Evolutionary conservation across 1,140 invertebrate species (phyloP).

Genomic region (Euura lappo): DNA sequence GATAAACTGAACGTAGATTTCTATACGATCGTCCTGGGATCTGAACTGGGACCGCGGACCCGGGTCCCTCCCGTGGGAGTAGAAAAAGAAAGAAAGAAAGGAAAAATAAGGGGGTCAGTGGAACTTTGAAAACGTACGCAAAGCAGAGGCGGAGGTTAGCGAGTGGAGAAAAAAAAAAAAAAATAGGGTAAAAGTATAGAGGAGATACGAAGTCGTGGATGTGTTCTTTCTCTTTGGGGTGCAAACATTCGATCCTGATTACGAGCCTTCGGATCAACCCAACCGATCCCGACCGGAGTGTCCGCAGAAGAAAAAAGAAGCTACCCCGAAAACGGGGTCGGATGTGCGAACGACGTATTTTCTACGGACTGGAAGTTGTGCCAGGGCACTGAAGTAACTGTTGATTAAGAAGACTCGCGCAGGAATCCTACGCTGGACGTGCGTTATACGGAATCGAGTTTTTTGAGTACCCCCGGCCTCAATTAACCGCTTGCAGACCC

Average conservation of each 20-base stretch:
- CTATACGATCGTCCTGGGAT: background rate
- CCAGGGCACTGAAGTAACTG: background rate
- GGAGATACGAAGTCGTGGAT: background rate
- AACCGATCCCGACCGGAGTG: background rate
- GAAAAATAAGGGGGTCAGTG: too few relatives aligned
- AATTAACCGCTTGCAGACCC: slow-evolving; percentile 1
- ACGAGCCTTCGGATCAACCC: background rate
- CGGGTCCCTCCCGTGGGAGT: slow-evolving; percentile 38
- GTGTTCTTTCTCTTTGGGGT: background rate
- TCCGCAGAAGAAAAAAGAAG: too few relatives aligned
- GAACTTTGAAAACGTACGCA: too few relatives aligned
- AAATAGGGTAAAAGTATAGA: too few relatives aligned
- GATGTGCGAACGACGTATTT: slow-evolving; percentile 4
- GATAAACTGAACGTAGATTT: too few relatives aligned
- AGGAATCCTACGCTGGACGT: background rate
- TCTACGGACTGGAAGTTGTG: background rate
- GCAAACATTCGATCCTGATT: slow-evolving; percentile 3
- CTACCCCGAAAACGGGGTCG: background rate
- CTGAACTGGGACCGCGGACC: background rate
- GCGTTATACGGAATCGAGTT: background rate
- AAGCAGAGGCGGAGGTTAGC: too few relatives aligned
- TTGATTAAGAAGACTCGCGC: slow-evolving; percentile 2
- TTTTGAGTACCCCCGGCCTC: background rate
- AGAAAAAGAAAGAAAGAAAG: too few relatives aligned
- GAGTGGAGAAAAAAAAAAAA: too few relatives aligned